phyloP scores from a whole-genome alignment of 2,797 vertebrate genomes.

The Eutrigla gurnardus region DNA sequence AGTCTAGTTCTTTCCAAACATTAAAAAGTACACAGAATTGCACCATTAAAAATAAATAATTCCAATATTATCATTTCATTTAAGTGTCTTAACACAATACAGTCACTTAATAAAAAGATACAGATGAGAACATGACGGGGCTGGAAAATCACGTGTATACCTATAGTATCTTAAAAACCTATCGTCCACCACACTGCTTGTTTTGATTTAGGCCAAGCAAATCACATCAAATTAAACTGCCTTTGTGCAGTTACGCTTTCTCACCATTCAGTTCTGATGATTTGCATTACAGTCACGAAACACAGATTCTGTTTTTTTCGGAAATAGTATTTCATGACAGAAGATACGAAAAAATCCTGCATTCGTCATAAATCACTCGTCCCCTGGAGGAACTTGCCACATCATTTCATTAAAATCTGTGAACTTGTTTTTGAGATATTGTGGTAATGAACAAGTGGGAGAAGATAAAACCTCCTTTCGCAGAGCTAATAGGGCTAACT shows the following conservation, averaged over 20 bases:
- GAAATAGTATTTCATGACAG: background rate
- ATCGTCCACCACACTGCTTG: no score
- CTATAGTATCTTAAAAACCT: no score
- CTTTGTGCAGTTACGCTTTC: background rate
- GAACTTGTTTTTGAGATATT: background rate
- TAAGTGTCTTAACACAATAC: no score
- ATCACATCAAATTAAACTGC: background rate
- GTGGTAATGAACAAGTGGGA: background rate
- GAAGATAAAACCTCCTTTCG: background rate
- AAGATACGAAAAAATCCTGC: background rate
- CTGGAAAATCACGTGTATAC: no score
- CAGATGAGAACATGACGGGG: no score
- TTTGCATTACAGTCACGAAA: background rate
- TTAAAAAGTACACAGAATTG: no score
- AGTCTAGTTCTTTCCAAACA: no score
- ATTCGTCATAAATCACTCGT: no score
- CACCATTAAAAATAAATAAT: no score
- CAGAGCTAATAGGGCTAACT: constrained; percentile 8
- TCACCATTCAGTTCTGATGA: background rate
- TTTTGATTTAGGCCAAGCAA: no score
- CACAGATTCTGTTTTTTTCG: background rate
- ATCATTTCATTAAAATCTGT: constrained; percentile 1
- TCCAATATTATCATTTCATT: no score
- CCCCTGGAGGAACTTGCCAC: background rate
- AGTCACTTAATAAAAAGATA: no score